Conservation (phyloP, 1,140 invertebrate species). For the Lepidurus packardi region DNA sequence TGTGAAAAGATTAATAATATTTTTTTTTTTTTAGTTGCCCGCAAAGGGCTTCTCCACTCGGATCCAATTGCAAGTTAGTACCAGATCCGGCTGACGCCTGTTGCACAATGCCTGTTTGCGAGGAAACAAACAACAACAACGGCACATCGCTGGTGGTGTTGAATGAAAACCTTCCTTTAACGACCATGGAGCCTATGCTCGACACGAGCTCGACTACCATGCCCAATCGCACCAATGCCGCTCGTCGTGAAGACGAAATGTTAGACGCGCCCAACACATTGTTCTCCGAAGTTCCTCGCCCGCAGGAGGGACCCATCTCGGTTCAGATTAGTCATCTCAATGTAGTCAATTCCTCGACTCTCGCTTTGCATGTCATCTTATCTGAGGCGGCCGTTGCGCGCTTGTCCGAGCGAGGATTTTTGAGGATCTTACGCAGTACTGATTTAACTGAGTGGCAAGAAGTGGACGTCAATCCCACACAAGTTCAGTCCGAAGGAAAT, state of each 20-base stretch:
- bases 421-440: constrained; percentile 24
- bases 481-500: not conserved
- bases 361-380: not conserved
- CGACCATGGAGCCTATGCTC: constrained; percentile 29
- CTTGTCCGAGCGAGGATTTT: constrained; percentile 17
- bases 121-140: constrained; percentile 66
- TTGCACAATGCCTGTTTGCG: constrained; percentile 74
- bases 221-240: not conserved
- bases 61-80: constrained; percentile 57
- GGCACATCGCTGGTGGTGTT: constrained; percentile 43
- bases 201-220: not conserved
- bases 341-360: not conserved
- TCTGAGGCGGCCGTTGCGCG: not conserved
- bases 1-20: not conserved
- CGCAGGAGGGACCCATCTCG: not conserved
- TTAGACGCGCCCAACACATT: not conserved
- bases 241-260: not conserved
- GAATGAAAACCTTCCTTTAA: constrained; percentile 33
- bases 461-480: not conserved
- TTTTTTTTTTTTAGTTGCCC: constrained; percentile 49
- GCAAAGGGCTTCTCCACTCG: constrained; percentile 43
- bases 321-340: not conserved
- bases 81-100: constrained; percentile 71
- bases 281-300: not conserved
- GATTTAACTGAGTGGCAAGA: constrained; percentile 24